Evolutionary conservation across 1,140 invertebrate genomes (phyloP), one percentile per base, ranked within the genome.

Genomic region (Macrotrachela quadricornifera): DNA sequence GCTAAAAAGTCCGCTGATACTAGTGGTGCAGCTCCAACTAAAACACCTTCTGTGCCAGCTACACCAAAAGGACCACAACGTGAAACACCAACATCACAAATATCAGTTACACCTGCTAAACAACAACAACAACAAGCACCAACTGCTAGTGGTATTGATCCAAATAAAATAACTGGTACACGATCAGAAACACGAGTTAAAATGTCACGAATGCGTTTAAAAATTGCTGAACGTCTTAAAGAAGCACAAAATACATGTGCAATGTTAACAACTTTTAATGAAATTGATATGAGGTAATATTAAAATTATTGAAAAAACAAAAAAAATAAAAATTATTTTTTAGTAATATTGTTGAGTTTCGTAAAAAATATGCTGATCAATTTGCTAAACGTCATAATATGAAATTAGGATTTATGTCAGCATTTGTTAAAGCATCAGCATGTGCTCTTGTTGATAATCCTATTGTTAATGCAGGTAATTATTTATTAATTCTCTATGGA

Each of bases 211-310:
- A 99, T 99, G 90, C 72, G 94, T 42, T 75, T 77, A 61, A 80
- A 88, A 59, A 97, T 97, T 63, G 88, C 91, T 4, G 79, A 90
- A 61, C 76, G 94, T 51, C 74, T 99, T 57, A 99, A 99, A 72
- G 88, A 96, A 61, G 91, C 94, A 12, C 94, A 99, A 70, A 92
- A 97, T 67, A 85, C 81, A 0, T 92, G 90, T 71, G 94, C 94
- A 6, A 95, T 97, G 87, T 71, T 99, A 44, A 99, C 94, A 0
- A 99, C 94, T 0, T 97, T 99, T 68, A 97, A 99, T 70, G 94
- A 99, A 75, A 80, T 99, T 59, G 91, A 99, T 67, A 97, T 99
- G 92, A 86, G 80, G 83, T 85, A 65, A n/a, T n/a, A n/a, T n/a
- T n/a, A n/a, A n/a, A n/a, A n/a, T n/a, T n/a, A n/a, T n/a, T n/a